Evolutionary conservation across 2,113 vertebrate species (phyloP).

Genomic region (Rattus norvegicus): GRCr8 NC_086021.1:98318501-98319000

Average conservation of each 20-base stretch:
- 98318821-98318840: neutral
- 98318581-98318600: neutral
- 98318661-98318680: conserved; percentile 30
- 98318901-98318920: conserved; percentile 65
- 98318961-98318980: conserved; percentile 99
- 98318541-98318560: conserved; percentile 16
- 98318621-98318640: conserved; percentile 37
- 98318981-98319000: conserved; percentile 97
- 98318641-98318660: conserved; percentile 46
- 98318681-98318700: neutral
- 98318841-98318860: neutral
- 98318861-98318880: neutral
- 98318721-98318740: neutral
- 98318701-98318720: neutral
- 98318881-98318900: conserved; percentile 24
- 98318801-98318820: neutral
- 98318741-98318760: neutral
- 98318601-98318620: conserved; percentile 5
- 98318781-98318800: neutral
- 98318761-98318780: neutral
- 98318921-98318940: conserved; percentile 96
- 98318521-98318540: neutral
- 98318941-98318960: conserved; percentile 97
- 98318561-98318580: conserved; percentile 32
- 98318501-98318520: conserved; percentile 23